Conservation (phyloP, 2,888 invertebrate species). For the Agrilus biguttatus region DNA sequence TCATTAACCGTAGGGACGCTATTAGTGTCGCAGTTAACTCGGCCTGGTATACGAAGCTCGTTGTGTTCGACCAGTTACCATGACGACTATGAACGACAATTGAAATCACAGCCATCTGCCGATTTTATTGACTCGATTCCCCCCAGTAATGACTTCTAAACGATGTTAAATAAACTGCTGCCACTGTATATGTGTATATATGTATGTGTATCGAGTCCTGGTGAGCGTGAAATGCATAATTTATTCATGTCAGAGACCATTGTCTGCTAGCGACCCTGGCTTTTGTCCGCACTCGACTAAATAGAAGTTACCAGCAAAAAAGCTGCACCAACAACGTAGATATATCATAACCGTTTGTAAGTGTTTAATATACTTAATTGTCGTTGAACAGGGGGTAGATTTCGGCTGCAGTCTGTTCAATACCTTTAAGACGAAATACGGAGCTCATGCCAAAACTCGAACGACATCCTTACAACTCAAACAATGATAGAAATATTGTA, state of each 20-base stretch:
- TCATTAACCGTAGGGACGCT: constrained; percentile 4
- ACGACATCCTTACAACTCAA: too few species aligned
- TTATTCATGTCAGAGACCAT: constrained; percentile 24
- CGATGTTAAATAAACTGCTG: constrained; percentile 29
- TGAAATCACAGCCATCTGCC: constrained; percentile 29
- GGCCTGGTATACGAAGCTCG: constrained; percentile 18
- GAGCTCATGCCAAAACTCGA: too few species aligned
- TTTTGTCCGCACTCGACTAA: constrained; percentile 26
- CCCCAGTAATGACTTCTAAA: constrained; percentile 26
- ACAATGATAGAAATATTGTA: too few species aligned
- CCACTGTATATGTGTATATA: constrained; percentile 14
- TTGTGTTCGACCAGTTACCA: constrained; percentile 28
- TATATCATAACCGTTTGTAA: constrained; percentile 21
- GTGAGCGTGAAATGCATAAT: constrained; percentile 28
- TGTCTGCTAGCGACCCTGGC: constrained; percentile 14
- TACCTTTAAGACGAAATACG: too few species aligned
- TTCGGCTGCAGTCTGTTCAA: too few species aligned
- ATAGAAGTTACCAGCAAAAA: constrained; percentile 19
- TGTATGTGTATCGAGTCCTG: constrained; percentile 22
- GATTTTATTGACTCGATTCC: constrained; percentile 23
- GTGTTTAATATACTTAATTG: constrained; percentile 28
- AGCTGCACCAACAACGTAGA: constrained; percentile 13
- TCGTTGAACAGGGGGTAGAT: constrained; percentile 11
- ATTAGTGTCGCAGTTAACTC: constrained; percentile 13
- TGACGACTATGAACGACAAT: constrained; percentile 28